Evolutionary conservation across 2,888 invertebrate genomes (phyloP).

Genomic region (Sesamia inferens): DNA sequence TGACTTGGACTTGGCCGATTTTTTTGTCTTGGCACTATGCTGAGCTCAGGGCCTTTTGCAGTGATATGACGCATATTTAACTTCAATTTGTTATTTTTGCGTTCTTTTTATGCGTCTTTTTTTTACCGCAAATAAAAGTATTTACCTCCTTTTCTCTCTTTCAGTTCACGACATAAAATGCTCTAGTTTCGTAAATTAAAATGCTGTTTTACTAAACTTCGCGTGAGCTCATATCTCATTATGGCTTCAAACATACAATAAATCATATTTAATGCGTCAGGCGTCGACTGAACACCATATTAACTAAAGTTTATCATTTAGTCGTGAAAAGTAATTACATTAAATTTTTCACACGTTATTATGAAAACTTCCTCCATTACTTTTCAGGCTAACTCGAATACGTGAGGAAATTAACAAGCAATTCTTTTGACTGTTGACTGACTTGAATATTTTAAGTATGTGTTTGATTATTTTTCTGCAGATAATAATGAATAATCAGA

Average conservation of each 20-base stretch:
- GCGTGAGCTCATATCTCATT: constrained; percentile 58
- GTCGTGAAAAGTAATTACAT: constrained; percentile 60
- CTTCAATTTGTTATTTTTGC: too few species aligned
- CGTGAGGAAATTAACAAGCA: constrained; percentile 5
- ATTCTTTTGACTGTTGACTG: constrained; percentile 2
- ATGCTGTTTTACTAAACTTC: constrained; percentile 24
- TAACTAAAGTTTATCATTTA: constrained; percentile 56
- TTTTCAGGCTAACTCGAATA: constrained; percentile 32
- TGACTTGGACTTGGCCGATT: too few species aligned
- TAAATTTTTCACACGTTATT: constrained; percentile 50
- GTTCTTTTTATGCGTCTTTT: too few species aligned
- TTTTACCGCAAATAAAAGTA: too few species aligned
- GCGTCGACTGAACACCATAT: constrained; percentile 54
- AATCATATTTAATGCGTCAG: constrained; percentile 61
- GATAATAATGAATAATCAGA: not conserved
- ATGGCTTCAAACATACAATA: constrained; percentile 53
- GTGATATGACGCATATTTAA: too few species aligned
- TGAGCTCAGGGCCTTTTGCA: too few species aligned
- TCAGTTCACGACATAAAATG: not conserved
- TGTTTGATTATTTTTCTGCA: not conserved
- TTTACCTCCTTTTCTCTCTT: not conserved
- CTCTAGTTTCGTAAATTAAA: constrained; percentile 11
- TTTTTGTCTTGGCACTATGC: too few species aligned
- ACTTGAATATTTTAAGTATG: not conserved
- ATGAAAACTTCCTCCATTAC: constrained; percentile 37